Conservation (phyloP, 2,888 invertebrate genomes). For the Syritta pipiens region DNA sequence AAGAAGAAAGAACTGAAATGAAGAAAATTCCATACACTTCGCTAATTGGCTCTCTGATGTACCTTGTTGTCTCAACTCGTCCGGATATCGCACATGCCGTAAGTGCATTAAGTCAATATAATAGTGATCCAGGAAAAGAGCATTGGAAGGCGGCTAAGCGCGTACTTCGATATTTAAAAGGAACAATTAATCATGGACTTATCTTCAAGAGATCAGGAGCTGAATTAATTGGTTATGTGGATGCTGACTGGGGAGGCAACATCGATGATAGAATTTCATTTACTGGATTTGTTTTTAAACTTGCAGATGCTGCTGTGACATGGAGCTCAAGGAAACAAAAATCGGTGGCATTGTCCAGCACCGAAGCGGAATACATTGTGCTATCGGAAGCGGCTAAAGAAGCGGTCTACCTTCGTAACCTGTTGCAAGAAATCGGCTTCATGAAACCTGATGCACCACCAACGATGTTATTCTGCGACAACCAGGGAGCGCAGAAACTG, state of each 20-base stretch:
- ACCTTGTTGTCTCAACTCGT: too few relatives aligned
- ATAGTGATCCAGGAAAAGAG: too few relatives aligned
- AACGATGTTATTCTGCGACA: background rate
- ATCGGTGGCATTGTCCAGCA: background rate
- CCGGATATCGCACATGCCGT: too few relatives aligned
- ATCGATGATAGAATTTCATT: conserved; percentile 31
- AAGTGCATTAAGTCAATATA: too few relatives aligned
- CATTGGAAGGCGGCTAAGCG: too few relatives aligned
- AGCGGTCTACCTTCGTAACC: background rate
- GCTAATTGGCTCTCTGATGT: too few relatives aligned
- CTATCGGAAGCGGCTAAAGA: background rate
- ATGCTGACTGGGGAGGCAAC: conserved; percentile 55
- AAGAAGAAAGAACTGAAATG: too few relatives aligned
- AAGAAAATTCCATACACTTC: too few relatives aligned
- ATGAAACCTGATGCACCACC: background rate
- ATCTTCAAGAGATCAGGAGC: too few relatives aligned
- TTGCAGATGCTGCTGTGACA: background rate
- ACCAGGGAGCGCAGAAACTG: background rate
- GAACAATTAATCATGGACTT: too few relatives aligned
- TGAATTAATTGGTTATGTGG: too few relatives aligned
- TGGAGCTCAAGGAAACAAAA: background rate
- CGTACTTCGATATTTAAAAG: too few relatives aligned
- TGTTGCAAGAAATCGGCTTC: background rate
- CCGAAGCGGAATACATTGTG: background rate
- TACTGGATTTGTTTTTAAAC: background rate